phyloP scores from a whole-genome alignment of 1,140 invertebrate species.

The Pseudomyrmex cubaensis region DNA sequence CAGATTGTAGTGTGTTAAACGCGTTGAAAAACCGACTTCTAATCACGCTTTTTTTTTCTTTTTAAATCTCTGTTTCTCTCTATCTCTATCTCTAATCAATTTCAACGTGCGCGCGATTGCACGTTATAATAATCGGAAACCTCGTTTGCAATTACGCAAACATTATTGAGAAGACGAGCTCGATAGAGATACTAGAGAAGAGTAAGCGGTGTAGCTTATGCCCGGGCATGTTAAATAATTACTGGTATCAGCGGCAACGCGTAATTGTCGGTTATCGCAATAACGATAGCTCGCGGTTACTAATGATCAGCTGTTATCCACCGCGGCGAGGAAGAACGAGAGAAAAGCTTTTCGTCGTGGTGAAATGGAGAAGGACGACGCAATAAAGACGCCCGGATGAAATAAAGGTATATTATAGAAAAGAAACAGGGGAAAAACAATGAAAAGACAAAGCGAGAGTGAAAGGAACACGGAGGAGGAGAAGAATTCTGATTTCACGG shows the following conservation, averaged over 20 bases:
- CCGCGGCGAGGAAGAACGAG: neutral
- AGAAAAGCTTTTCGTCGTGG: neutral
- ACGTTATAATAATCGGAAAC: neutral
- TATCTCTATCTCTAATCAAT: neutral
- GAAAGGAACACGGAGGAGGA: constrained; percentile 13
- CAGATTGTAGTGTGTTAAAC: neutral
- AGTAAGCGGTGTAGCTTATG: neutral
- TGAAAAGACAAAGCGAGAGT: constrained; percentile 29
- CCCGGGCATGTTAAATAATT: constrained; percentile 42
- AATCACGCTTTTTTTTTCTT: neutral
- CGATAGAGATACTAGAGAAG: constrained; percentile 2
- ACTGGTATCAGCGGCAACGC: constrained; percentile 27
- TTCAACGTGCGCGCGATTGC: neutral
- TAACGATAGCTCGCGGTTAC: constrained; percentile 27
- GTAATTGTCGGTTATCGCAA: constrained; percentile 52
- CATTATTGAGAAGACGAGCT: constrained; percentile 13
- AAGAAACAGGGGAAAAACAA: constrained; percentile 3
- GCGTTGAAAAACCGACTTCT: neutral
- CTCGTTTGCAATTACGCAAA: constrained; percentile 7
- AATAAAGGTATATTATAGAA: neutral
- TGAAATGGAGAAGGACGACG: neutral
- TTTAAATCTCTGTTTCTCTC: too few relatives aligned
- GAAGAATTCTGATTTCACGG: constrained; percentile 56
- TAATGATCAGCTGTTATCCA: constrained; percentile 42
- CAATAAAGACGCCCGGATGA: constrained; percentile 1